phyloP scores from a whole-genome alignment of 2,797 vertebrate genomes.

The Emydoidea blandingii region DNA sequence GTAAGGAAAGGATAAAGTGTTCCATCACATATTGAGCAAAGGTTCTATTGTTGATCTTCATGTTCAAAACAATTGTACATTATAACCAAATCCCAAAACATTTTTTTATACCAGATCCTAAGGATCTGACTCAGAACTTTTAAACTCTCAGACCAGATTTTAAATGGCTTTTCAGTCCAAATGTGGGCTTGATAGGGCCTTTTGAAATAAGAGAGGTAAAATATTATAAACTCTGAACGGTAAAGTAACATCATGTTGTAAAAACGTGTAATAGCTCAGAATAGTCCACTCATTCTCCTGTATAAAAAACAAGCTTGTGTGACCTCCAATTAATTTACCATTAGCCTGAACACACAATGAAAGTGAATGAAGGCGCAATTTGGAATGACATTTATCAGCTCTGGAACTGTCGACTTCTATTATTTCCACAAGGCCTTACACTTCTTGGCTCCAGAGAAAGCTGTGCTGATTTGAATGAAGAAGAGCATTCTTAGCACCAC shows the following conservation, averaged over 20 bases:
- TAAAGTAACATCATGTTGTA: slow-evolving; percentile 68
- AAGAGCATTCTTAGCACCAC: slow-evolving; percentile 51
- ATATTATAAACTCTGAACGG: slow-evolving; percentile 60
- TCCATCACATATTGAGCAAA: neutral
- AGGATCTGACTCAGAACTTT: neutral
- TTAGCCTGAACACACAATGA: slow-evolving; percentile 67
- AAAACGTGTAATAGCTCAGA: slow-evolving; percentile 66
- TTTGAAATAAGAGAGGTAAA: slow-evolving; percentile 61
- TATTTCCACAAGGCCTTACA: slow-evolving; percentile 74
- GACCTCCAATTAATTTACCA: slow-evolving; percentile 71
- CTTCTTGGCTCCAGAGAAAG: slow-evolving; percentile 67
- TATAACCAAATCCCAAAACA: slow-evolving; percentile 20
- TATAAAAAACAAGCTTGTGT: slow-evolving; percentile 51
- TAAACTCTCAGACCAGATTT: slow-evolving; percentile 32
- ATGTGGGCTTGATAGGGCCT: slow-evolving; percentile 29
- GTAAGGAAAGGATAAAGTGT: neutral
- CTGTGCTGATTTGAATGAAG: slow-evolving; percentile 64
- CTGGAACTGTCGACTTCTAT: slow-evolving; percentile 70
- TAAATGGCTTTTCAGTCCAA: slow-evolving; percentile 49
- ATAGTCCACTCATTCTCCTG: slow-evolving; percentile 67
- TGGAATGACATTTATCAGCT: slow-evolving; percentile 79
- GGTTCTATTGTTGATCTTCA: neutral
- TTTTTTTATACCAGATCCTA: neutral
- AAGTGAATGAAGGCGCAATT: slow-evolving; percentile 73
- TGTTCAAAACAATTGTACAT: slow-evolving; percentile 1